Percentiles rank a stretch among this genome's conserved stretches.
phyloP scores from a whole-genome alignment of 2,797 vertebrate species.

The Thripadectes ignobilis region DNA sequence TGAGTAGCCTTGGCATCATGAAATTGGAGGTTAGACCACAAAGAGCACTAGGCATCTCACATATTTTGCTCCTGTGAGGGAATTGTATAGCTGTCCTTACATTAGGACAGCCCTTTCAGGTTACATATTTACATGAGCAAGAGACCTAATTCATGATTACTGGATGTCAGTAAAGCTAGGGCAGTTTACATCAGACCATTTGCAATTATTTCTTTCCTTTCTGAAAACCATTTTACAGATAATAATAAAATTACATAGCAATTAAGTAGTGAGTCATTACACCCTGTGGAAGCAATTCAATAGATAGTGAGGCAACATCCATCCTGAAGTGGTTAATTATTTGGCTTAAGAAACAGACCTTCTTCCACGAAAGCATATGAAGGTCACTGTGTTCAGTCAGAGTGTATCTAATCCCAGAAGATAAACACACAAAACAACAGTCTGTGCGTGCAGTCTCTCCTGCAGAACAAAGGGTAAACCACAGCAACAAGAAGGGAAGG shows the following conservation, averaged over 20 bases:
- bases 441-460: neutral
- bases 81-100: neutral
- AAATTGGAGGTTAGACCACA: neutral
- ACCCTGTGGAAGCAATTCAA: slow-evolving; percentile 19
- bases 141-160: neutral
- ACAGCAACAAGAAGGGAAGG: neutral
- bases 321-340: slow-evolving; percentile 28
- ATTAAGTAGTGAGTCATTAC: slow-evolving; percentile 40
- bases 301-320: neutral
- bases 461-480: slow-evolving; percentile 4
- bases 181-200: neutral
- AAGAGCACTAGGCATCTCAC: neutral
- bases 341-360: slow-evolving; percentile 11
- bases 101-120: neutral
- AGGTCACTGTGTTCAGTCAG: neutral
- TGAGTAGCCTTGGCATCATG: neutral
- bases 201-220: slow-evolving; percentile 38
- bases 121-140: neutral
- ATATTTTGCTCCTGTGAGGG: neutral
- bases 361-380: neutral
- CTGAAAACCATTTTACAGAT: slow-evolving; percentile 28
- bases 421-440: neutral
- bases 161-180: neutral
- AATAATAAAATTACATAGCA: slow-evolving; percentile 46
- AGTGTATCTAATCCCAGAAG: neutral